Base-by-base conservation (phyloP, 2,888 invertebrate species). In the Xylophagus ater region DNA sequence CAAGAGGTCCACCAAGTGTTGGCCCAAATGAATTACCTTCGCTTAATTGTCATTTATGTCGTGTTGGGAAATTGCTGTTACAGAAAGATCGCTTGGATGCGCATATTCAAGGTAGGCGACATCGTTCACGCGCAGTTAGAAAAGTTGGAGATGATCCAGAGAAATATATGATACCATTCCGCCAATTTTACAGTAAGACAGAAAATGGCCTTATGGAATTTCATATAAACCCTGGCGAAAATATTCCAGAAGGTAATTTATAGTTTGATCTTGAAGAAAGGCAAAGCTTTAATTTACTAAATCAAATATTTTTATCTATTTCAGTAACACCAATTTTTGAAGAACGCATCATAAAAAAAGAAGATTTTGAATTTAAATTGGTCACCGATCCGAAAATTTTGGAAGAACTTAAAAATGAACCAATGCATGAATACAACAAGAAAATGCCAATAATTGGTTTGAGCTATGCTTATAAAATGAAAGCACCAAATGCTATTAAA, bases 11-110 rank as follows among this genome's bases (percentile, higher is more conserved):
- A 8, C 30, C 31, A 24, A 31, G 17, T 14, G n/a, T 9, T 4
- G 24, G 12, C 4, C 13, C 14, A 4, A 12, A 20, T 8, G 8
- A 4, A 12, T 6, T 12, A 10, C 23, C 38, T 18, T 28, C 30
- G 13, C 33, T 44, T 18, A 34, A 41, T 29, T 44, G 44, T 23
- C 44, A 44, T 41, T 44, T 44, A 25, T 44, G 44, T 26, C 25
- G 21, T 7, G 20, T 26, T 19, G 33, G 23, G 4, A 30, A 38
- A 20, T 21, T 41, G 4, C 7, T 12, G 10, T 12, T n/a, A 5
- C 4, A 10, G 4, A 15, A 15, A 17, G 18, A 30, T 12, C 10
- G 7, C 14, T 12, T 12, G 13, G 10, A 12, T 7, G 3, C 26
- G 12, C 10, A 3, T n/a, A 3, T n/a, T n/a, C n/a, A n/a, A n/a